phyloP scores from a whole-genome alignment of 2,888 invertebrate genomes.

The Polydrusus cervinus region DNA sequence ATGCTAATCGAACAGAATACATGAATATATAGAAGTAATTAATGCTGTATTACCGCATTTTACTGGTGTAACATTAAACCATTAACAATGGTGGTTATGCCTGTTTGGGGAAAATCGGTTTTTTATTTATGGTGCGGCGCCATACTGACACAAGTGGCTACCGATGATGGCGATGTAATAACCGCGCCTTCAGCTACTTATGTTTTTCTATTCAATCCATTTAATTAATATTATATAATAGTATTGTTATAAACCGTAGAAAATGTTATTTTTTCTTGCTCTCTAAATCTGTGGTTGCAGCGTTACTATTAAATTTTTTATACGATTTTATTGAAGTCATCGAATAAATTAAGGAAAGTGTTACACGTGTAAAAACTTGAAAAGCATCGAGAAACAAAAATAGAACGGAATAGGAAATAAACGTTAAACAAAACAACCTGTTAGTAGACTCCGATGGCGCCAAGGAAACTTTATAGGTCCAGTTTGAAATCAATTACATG shows the following conservation, averaged over 20 bases:
- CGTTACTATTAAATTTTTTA: too few relatives aligned
- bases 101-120: neutral
- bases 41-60: neutral
- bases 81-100: neutral
- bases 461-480: constrained; percentile 42
- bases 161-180: neutral
- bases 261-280: too few relatives aligned
- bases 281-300: too few relatives aligned
- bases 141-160: constrained; percentile 5
- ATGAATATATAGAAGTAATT: constrained; percentile 12
- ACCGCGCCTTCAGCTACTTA: too few relatives aligned
- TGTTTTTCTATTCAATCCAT: too few relatives aligned
- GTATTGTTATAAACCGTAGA: too few relatives aligned
- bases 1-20: constrained; percentile 15
- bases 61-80: neutral
- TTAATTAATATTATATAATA: too few relatives aligned
- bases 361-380: neutral
- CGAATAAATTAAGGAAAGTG: neutral
- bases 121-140: constrained; percentile 2
- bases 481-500: constrained; percentile 38
- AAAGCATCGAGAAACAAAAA: neutral
- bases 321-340: too few relatives aligned
- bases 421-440: constrained; percentile 19
- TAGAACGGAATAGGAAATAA: constrained; percentile 6
- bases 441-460: constrained; percentile 39